phyloP scores from a whole-genome alignment of 2,888 invertebrate genomes.

The Drosophila mulleri region DNA sequence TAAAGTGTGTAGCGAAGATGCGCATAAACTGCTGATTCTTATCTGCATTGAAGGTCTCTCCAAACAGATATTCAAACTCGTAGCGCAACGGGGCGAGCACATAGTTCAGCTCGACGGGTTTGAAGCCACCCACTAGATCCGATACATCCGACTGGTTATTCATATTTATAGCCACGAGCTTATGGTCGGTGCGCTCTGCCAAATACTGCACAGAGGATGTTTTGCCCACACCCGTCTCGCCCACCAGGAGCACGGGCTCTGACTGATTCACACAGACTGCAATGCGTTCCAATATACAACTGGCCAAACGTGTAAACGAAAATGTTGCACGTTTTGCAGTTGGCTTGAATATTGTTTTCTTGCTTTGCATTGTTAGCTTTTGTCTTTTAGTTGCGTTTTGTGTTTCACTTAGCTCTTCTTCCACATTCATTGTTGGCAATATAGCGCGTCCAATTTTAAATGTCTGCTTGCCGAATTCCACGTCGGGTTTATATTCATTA shows the following conservation, averaged over 20 bases:
- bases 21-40: constrained; percentile 93
- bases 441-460: constrained; percentile 91
- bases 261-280: constrained; percentile 92
- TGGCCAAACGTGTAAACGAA: constrained; percentile 93
- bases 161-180: constrained; percentile 97
- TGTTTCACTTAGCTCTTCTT: constrained; percentile 31
- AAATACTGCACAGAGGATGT: constrained; percentile 97
- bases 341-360: constrained; percentile 41
- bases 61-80: constrained; percentile 93
- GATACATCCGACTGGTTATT: constrained; percentile 99
- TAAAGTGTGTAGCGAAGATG: constrained; percentile 92
- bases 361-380: constrained; percentile 65
- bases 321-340: constrained; percentile 87
- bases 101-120: constrained; percentile 96
- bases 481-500: constrained; percentile 91
- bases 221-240: constrained; percentile 99
- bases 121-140: constrained; percentile 98
- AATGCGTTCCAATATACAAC: constrained; percentile 94
- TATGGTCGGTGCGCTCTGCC: constrained; percentile 92
- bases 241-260: constrained; percentile 97
- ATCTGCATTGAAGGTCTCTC: constrained; percentile 90
- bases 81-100: constrained; percentile 92
- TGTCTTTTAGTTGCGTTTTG: constrained; percentile 70
- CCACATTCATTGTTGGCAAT: constrained; percentile 83
- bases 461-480: constrained; percentile 86